Base-by-base conservation (phyloP, 2,888 invertebrate species). In the Gerris lacustris region DNA sequence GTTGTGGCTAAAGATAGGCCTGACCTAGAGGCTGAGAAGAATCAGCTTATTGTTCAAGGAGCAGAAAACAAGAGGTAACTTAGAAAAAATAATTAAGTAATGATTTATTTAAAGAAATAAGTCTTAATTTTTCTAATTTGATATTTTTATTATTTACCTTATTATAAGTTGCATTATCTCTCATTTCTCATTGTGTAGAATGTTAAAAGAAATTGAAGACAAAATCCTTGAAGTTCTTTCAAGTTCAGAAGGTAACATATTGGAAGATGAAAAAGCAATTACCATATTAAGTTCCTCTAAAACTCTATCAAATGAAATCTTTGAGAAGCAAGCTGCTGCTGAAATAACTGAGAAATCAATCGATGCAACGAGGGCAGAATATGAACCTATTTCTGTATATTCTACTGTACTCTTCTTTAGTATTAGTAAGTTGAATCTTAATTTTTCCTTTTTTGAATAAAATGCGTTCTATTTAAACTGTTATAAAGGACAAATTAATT, bases 211-310 rank as follows among this genome's bases (percentile, higher is more conserved):
- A 76, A 92, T 94, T 62, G 96, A 96, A 80, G 91, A 89, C 80
- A 91, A 94, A 80, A 96, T 96, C 75, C 82, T 96, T 11, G 89
- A 88, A 80, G 87, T 91, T 0, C 79, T 92, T 11, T 87, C 88
- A 71, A 83, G 86, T 0, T 87, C 90, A 0, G 85, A 88, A 76
- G 90, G 90, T 31, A 91, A 90, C 79, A 89, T 92, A 76, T 81
- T 96, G 69, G 96, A 96, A 80, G 94, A 96, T 79, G 96, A 96
- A 81, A 92, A 90, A 66, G 95, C 94, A 43, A 93, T 96, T 6
- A 86, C 89, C 82, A 86, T 95, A 75, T 82, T 96, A 69, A 94
- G 94, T 78, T 92, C 94, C 0, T 95, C 96, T 0, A 96, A 96
- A 82, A 86, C 86, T 7, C 84, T 95, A 69, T 88, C 95, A 0